Evolutionary conservation across 2,888 invertebrate genomes (phyloP), one percentile per base, ranked within the genome.

Genomic region (Malachius bipustulatus): DNA sequence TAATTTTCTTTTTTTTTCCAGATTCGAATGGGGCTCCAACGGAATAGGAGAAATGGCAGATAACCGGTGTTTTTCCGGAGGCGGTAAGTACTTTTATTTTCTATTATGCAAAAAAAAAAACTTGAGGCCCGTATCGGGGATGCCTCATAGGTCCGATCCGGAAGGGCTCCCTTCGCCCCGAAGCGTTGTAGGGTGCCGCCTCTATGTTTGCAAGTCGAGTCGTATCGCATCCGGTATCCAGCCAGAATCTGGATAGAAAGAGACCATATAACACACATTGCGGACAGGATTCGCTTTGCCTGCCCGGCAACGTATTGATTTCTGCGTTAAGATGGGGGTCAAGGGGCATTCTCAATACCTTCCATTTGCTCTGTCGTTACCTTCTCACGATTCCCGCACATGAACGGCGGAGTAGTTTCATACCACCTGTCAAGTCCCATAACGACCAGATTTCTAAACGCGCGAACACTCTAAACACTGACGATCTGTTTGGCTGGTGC

Each of bases 31-130:
- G 69, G 65, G 66, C 62, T 63, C 61, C 63, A 61, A 57, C 56
- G 63, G 66, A 66, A 65, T 65, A 61, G 65, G 66, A 75, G 77
- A 77, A 72, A 81, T 81, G 81, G 78, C 79, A 75, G 80, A 81
- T 70, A 79, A 78, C 70, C 74, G 77, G 65, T 75, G 79, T 72
- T 75, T 74, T 67, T 77, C 78, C 70, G 79, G 80, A 76, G 73
- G 76, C 74, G 77, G 70, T 70, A 59, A 70, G 71, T 68, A 39
- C 36, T 30, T 30, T 35, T 40, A 37, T 38, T 35, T 36, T 34
- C n/a, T 9, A 4, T 8, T 28, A 28, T 28, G 8, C 11, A 28
- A 28, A n/a, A n/a, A 28, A 28, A 28, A 8, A n/a, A 4, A n/a
- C 9, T 28, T 28, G 11, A 28, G 11, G 11, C 10, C 10, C 11